These are phyloP conservation scores for Sebastes iracundus DNA, from an alignment of 2,797 vertebrate species.

Conservation along the genomic window DNA sequence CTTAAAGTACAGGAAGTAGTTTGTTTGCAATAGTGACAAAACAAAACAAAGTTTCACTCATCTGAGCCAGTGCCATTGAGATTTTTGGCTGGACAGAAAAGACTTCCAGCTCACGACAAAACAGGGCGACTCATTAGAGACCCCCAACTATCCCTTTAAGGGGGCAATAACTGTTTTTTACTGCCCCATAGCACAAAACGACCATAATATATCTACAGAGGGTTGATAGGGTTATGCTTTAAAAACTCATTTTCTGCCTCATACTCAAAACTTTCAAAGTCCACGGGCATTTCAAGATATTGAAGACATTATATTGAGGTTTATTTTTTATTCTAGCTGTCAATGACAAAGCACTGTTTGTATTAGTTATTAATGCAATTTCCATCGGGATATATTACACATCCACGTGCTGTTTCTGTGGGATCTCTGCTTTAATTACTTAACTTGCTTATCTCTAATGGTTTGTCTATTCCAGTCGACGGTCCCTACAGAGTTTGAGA, in stretches of 20 bases:
- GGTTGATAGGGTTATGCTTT: conserved; percentile 32
- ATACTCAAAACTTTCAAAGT: conserved; percentile 19
- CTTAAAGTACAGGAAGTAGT: background rate
- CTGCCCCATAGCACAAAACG: conserved; percentile 43
- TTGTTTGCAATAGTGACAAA: background rate
- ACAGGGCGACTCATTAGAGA: conserved; percentile 30
- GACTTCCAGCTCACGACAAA: conserved; percentile 9
- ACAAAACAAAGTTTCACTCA: background rate
- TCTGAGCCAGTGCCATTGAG: background rate
- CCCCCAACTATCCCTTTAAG: conserved; percentile 27
- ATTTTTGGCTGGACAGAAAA: conserved; percentile 9
- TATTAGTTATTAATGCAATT: background rate
- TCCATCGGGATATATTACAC: background rate
- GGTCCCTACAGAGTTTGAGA: background rate
- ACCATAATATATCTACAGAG: conserved; percentile 42
- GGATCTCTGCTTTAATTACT: conserved; percentile 12
- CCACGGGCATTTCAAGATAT: conserved; percentile 1
- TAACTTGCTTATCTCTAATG: background rate
- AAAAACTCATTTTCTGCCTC: conserved; percentile 44
- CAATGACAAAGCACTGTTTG: background rate
- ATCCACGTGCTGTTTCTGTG: background rate
- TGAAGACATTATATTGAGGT: background rate
- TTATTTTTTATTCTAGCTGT: background rate
- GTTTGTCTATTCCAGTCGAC: background rate
- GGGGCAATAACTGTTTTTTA: conserved; percentile 50